These are phyloP conservation scores for Dicrurus megarhynchus DNA, from an alignment of 2,113 vertebrate genomes.

Conservation along the genomic window DNA sequence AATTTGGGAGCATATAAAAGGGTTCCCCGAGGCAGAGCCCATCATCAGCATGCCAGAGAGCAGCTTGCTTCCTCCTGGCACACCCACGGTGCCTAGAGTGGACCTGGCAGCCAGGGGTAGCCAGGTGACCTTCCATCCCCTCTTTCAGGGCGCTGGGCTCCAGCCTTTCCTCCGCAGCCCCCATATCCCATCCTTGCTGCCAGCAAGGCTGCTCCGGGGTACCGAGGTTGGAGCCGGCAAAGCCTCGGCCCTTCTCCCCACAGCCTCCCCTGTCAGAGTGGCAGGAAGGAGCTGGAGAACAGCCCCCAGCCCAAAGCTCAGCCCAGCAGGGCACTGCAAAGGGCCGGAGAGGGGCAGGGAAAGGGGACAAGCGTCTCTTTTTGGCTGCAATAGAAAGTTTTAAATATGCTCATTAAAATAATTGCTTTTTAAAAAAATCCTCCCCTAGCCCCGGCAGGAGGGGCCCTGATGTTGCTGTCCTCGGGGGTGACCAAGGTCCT, in stretches of 20 bases:
- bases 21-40: not conserved
- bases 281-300: not conserved
- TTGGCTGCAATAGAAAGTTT: not conserved
- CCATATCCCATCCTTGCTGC: not conserved
- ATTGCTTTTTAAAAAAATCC: not conserved
- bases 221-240: accelerated
- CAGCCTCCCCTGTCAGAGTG: not conserved
- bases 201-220: not conserved
- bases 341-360: not conserved
- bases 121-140: not conserved
- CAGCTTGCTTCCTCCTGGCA: not conserved
- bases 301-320: not conserved
- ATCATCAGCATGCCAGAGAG: not conserved
- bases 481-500: not conserved
- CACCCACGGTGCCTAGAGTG: accelerated
- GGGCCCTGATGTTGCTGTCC: not conserved
- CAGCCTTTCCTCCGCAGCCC: not conserved
- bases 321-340: not conserved
- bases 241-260: not conserved
- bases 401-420: constrained; percentile 3
- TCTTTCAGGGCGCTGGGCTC: not conserved
- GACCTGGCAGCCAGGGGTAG: not conserved
- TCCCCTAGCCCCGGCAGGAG: not conserved
- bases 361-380: not conserved
- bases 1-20: not conserved